Evolutionary conservation across 2,113 vertebrate genomes (phyloP).

Genomic region (Eonycteris spelaea): DNA sequence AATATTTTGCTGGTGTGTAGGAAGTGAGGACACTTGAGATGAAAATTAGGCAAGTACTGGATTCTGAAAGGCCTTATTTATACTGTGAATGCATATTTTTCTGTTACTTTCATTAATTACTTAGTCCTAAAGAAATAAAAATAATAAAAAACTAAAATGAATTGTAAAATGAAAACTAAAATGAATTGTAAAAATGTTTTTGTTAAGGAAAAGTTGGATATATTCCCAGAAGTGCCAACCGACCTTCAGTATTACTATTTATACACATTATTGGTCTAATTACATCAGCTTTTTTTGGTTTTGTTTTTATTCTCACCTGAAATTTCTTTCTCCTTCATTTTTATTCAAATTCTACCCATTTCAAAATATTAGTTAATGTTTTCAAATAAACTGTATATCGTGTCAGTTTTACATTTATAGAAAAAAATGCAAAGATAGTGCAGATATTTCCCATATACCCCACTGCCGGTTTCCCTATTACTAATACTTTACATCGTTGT

Average conservation of each 20-base stretch:
- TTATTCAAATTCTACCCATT: not conserved
- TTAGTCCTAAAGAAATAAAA: not conserved
- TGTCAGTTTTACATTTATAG: not conserved
- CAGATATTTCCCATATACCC: not conserved
- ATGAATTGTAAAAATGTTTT: not conserved
- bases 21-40: not conserved
- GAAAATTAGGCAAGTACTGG: not conserved
- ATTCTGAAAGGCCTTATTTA: not conserved
- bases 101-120: not conserved
- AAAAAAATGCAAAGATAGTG: not conserved
- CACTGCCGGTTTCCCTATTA: not conserved
- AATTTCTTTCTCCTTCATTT: not conserved
- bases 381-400: not conserved
- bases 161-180: not conserved
- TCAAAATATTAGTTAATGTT: not conserved
- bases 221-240: not conserved
- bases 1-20: not conserved
- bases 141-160: not conserved
- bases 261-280: not conserved
- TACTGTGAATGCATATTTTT: not conserved
- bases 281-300: not conserved
- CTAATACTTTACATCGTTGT: not conserved
- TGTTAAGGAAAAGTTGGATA: not conserved
- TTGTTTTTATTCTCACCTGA: not conserved
- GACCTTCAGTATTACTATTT: not conserved